phyloP scores from a whole-genome alignment of 2,113 vertebrate species.

The Aegithalos caudatus region DNA sequence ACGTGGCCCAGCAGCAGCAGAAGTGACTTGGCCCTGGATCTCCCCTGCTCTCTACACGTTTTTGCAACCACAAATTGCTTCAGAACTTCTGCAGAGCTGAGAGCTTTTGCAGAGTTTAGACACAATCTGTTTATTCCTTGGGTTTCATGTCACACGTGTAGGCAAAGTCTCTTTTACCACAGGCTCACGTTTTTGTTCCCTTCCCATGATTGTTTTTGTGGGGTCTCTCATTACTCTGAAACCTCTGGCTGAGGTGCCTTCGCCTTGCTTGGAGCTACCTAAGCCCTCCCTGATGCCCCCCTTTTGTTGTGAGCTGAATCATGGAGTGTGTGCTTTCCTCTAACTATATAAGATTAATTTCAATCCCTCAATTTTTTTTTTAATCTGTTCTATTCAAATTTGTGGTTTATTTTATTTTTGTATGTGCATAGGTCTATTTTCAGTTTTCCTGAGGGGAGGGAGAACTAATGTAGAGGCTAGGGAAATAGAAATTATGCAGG shows the following conservation, averaged over 20 bases:
- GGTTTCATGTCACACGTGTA: not conserved
- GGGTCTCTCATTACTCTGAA: not conserved
- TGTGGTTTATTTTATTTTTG: not conserved
- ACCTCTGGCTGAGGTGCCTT: constrained; percentile 16
- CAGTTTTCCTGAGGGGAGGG: not conserved
- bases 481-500: not conserved
- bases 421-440: not conserved
- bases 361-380: not conserved
- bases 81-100: not conserved
- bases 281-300: not conserved
- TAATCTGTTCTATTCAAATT: not conserved
- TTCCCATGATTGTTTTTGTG: constrained; percentile 6
- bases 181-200: constrained; percentile 26
- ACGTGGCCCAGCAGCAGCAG: not conserved
- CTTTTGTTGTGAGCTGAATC: not conserved
- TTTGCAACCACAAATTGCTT: not conserved
- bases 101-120: not conserved
- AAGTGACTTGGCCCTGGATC: not conserved
- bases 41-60: not conserved
- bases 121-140: constrained; percentile 22
- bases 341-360: not conserved
- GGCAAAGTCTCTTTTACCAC: constrained; percentile 17
- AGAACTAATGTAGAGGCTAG: not conserved
- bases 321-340: not conserved
- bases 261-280: constrained; percentile 6